A percentile compares a stretch with the other conserved stretches of the same genome.
phyloP scores from a whole-genome alignment of 2,113 vertebrate genomes.

The Tympanuchus pallidicinctus region DNA sequence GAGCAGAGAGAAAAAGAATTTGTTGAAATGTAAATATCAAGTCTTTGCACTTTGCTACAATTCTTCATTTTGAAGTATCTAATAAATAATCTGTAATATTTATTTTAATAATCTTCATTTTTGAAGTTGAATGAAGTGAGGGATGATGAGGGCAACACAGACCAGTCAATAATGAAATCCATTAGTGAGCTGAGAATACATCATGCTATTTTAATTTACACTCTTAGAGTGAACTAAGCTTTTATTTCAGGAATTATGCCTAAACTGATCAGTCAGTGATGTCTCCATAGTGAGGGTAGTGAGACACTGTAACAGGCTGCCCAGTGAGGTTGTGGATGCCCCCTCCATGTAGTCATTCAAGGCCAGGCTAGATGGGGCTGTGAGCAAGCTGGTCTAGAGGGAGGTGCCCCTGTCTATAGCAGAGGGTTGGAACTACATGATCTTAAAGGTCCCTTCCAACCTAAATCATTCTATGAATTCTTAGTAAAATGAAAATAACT shows the following conservation, averaged over 20 bases:
- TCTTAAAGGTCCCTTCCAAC: no score
- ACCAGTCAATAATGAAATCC: not conserved
- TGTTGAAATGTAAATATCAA: not conserved
- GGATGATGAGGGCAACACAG: not conserved
- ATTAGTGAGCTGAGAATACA: accelerated
- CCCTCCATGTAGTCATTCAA: no score
- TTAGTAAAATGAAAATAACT: not conserved
- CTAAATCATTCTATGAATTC: no score
- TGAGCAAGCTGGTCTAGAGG: no score
- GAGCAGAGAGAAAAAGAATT: not conserved
- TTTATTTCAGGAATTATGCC: not conserved
- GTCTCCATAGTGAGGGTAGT: not conserved
- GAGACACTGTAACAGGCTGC: no score
- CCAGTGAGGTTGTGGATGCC: no score
- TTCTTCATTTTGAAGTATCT: not conserved
- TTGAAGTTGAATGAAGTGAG: not conserved
- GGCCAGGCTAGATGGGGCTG: no score
- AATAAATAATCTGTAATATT: not conserved
- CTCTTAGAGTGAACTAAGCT: accelerated
- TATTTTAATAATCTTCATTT: not conserved
- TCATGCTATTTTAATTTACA: not conserved
- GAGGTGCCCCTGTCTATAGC: no score
- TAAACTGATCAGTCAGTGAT: not conserved
- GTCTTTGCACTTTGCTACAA: not conserved
- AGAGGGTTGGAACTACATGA: no score